Base-by-base conservation (phyloP, 2,888 invertebrate species). In the Parnassius apollo region DNA sequence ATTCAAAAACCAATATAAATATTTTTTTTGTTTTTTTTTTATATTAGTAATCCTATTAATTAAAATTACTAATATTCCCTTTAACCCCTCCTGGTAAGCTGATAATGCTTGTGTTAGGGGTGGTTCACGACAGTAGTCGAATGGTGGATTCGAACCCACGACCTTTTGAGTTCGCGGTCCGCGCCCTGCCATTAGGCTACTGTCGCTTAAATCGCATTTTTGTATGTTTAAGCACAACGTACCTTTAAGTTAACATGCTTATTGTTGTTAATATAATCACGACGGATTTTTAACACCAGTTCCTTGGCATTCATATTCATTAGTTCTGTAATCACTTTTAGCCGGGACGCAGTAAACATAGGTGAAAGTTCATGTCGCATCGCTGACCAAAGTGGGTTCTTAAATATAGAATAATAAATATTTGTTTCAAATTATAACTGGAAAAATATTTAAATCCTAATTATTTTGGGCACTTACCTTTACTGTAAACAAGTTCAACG, bases 281-380 rank as follows among this genome's bases (percentile, higher is more conserved):
- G 72, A 58, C 80, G 74, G 48, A 88, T 77, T 65, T 79, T 85
- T n/a, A 66, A 61, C 3, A 88, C 82, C 3, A 88, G 71, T 64
- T 87, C 77, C 2, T 66, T 68, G 0, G 86, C 78, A 62, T 87
- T 88, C 3, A 71, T 66, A 61, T 88, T 88, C 88, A 88, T 88
- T n/a, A 87, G 73, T 51, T 85, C 81, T 0, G 85, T 82, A 50
- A 84, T 66, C 18, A 69, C 70, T 64, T 76, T 82, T 56, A 88
- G 68, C 0, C 85, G 77, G 13, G 73, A 57, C 2, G 83, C 75
- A 0, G 88, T 88, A 65, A 88, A 88, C 80, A 87, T 79, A 0
- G 88, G 83, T 0, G 86, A 78, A 1, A 88, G 57, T 22, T 86
- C 82, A 18, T 80, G 76, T 46, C 86, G 75, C 74, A 88, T 78